These are phyloP conservation scores for Baronia brevicornis DNA, from an alignment of 2,888 invertebrate species.

Conservation along the genomic window DNA sequence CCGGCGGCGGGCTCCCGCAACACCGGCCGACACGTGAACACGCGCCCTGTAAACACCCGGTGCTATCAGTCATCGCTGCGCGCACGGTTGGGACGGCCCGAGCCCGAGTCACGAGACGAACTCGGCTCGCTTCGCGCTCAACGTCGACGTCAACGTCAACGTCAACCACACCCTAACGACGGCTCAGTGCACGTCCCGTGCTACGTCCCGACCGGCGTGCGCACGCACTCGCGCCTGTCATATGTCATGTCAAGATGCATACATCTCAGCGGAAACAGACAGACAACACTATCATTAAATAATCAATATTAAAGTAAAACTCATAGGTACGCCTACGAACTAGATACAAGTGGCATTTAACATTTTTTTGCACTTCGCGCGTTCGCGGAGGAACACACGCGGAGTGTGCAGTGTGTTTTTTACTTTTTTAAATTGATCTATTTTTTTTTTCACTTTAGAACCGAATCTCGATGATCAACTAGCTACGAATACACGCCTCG, in stretches of 20 bases:
- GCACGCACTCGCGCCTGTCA: conserved; percentile 42
- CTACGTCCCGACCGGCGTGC: conserved; percentile 19
- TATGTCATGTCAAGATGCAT: too few species aligned
- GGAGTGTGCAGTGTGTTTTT: not conserved
- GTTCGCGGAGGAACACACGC: not conserved
- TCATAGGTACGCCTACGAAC: conserved; percentile 65
- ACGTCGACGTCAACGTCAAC: too few species aligned
- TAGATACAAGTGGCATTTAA: conserved; percentile 55
- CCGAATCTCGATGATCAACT: too few species aligned
- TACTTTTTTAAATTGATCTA: too few species aligned
- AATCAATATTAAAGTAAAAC: conserved; percentile 53
- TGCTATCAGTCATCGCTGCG: conserved; percentile 22
- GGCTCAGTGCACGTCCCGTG: not conserved
- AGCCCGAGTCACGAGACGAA: conserved; percentile 13
- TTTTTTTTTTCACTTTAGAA: too few species aligned
- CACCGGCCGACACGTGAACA: conserved; percentile 26
- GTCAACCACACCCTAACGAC: conserved; percentile 12
- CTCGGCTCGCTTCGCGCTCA: too few species aligned
- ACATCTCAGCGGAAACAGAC: conserved; percentile 40
- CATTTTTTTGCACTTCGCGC: not conserved
- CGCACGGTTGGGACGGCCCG: conserved; percentile 13
- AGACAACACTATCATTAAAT: conserved; percentile 55
- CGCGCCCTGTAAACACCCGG: conserved; percentile 65
- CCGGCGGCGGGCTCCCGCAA: conserved; percentile 21
- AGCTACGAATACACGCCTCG: too few species aligned